These are phyloP conservation scores for Drosophila subquinaria DNA, from an alignment of 2,888 invertebrate genomes.

Conservation along the genomic window DNA sequence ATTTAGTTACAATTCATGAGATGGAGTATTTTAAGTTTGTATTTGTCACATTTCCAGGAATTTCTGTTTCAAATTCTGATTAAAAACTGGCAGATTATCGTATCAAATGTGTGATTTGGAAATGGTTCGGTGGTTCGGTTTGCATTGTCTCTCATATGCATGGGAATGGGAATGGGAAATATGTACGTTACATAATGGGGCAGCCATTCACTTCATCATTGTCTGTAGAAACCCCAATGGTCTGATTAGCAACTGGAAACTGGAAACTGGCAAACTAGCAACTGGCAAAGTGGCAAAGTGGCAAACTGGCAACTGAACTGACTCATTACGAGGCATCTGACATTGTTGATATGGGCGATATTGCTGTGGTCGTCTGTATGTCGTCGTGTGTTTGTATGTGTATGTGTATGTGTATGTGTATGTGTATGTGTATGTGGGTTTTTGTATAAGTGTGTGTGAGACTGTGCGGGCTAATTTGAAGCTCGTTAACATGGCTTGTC, in stretches of 20 bases:
- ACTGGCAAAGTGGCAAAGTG: slow-evolving; percentile 37
- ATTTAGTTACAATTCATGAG: background rate
- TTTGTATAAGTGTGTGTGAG: slow-evolving; percentile 8
- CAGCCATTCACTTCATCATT: slow-evolving; percentile 32
- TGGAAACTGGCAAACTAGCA: slow-evolving; percentile 18
- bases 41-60: background rate
- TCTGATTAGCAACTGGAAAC: slow-evolving; percentile 50
- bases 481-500: slow-evolving; percentile 72
- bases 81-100: slow-evolving; percentile 10
- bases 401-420: background rate
- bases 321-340: slow-evolving; percentile 11
- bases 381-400: slow-evolving; percentile 2
- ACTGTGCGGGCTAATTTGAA: slow-evolving; percentile 60
- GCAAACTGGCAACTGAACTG: slow-evolving; percentile 38
- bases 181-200: slow-evolving; percentile 20
- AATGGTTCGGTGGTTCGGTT: background rate
- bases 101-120: background rate
- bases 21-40: background rate
- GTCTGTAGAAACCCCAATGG: slow-evolving; percentile 43
- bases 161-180: background rate
- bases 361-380: background rate
- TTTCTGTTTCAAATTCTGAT: background rate
- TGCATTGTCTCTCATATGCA: slow-evolving; percentile 1
- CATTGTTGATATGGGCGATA: slow-evolving; percentile 8
- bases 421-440: slow-evolving; percentile 4